These are phyloP conservation scores for Hemibagrus guttatus DNA, from an alignment of 2,797 vertebrate species.

Conservation along the genomic window DNA sequence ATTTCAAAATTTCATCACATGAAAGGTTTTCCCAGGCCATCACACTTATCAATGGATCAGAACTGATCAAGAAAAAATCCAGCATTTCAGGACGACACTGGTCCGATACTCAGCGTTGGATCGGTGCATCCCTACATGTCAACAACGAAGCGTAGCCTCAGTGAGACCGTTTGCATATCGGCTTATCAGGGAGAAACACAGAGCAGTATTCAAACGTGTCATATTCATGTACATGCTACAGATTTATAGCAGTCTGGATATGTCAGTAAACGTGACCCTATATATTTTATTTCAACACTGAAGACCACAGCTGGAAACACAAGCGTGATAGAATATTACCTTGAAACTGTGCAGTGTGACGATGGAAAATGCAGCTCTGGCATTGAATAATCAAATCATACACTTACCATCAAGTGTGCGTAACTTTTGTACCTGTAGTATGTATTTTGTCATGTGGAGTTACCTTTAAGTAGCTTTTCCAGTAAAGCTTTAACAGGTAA, in stretches of 20 bases:
- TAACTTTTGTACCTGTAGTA: background rate
- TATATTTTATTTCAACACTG: background rate
- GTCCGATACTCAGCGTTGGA: background rate
- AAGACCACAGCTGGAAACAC: background rate
- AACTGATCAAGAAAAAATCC: background rate
- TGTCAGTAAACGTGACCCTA: background rate
- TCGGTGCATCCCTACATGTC: background rate
- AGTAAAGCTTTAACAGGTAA: background rate
- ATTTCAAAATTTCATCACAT: background rate
- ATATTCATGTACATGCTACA: background rate
- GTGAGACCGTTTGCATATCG: slow-evolving; percentile 2
- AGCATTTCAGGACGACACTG: background rate
- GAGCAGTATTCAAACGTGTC: background rate
- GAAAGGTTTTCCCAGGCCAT: background rate
- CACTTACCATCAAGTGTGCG: background rate
- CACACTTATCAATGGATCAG: background rate
- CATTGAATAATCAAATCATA: background rate
- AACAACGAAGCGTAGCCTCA: background rate
- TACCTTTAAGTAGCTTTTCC: background rate
- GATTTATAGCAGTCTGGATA: slow-evolving; percentile 13
- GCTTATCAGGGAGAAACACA: slow-evolving; percentile 1
- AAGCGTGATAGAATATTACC: background rate
- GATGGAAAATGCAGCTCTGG: background rate
- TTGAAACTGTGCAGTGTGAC: slow-evolving; percentile 10
- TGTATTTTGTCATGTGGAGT: background rate